These are phyloP conservation scores for Falco naumanni DNA, from an alignment of 2,797 vertebrate species.

Conservation along the genomic window DNA sequence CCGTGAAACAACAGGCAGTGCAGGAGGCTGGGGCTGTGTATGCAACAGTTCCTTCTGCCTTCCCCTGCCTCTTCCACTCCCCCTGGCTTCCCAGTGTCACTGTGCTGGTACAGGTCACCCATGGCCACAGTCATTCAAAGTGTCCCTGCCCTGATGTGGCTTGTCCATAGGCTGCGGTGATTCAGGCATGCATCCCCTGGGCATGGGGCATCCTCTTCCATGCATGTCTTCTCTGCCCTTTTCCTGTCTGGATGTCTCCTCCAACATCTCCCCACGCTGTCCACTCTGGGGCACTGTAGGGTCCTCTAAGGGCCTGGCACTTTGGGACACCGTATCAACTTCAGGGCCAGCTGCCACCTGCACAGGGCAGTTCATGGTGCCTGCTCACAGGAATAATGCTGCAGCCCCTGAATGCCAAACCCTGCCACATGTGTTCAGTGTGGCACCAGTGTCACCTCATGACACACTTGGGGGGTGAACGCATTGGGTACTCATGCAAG, in stretches of 20 bases:
- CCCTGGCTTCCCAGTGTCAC: not conserved
- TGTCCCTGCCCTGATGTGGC: not conserved
- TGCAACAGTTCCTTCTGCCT: not conserved
- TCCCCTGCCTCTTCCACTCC: not conserved
- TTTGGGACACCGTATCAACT: not conserved
- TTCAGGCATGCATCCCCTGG: not conserved
- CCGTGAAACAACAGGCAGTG: not conserved
- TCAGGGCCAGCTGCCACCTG: not conserved
- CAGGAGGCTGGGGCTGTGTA: not conserved
- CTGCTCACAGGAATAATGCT: not conserved
- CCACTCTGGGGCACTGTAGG: not conserved
- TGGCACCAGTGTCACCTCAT: not conserved
- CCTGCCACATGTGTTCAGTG: not conserved
- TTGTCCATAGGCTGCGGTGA: not conserved
- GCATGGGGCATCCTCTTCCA: not conserved
- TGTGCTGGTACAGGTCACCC: not conserved
- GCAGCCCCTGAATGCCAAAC: not conserved
- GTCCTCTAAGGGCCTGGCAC: not conserved
- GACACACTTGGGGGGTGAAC: not conserved
- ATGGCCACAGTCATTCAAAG: not conserved
- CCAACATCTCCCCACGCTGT: fast-evolving
- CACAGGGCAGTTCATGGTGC: not conserved
- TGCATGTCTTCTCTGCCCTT: not conserved
- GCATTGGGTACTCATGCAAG: not conserved
- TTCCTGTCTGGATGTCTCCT: fast-evolving